Conservation (phyloP, 2,797 vertebrate species). For the Eidolon dupreanum region DNA sequence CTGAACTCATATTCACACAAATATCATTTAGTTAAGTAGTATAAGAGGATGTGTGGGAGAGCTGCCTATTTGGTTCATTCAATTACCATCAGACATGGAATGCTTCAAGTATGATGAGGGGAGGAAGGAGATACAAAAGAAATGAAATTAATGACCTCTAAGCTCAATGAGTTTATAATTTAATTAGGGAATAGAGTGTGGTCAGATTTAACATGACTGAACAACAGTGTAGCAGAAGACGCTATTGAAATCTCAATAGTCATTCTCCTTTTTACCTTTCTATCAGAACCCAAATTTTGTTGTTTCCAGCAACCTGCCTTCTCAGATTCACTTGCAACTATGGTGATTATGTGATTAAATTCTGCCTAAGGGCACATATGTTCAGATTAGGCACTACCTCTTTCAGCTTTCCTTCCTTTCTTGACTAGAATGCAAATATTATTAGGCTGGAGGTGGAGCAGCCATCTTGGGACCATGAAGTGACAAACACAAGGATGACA, state of each 20-base stretch:
- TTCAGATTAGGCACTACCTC: background rate
- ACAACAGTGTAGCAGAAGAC: background rate
- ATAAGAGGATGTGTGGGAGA: background rate
- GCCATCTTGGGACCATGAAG: background rate
- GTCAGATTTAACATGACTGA: background rate
- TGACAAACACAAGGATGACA: background rate
- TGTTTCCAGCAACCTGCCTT: background rate
- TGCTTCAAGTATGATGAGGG: background rate
- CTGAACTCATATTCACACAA: background rate
- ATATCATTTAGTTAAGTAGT: background rate
- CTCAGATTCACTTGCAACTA: background rate
- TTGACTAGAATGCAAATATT: background rate
- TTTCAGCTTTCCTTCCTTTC: background rate
- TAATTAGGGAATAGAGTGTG: background rate
- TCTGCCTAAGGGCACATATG: background rate
- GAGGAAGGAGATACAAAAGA: background rate
- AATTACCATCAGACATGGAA: background rate
- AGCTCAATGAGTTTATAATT: background rate
- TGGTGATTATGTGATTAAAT: background rate
- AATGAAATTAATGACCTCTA: slow-evolving; percentile 10
- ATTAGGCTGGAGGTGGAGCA: background rate
- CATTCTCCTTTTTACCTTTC: background rate
- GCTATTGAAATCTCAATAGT: background rate
- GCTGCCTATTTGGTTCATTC: background rate
- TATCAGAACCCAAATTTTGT: background rate